Evolutionary conservation across 2,888 invertebrate species (phyloP), one percentile per base, ranked within the genome.

Genomic region (Trisateles emortualis): DNA sequence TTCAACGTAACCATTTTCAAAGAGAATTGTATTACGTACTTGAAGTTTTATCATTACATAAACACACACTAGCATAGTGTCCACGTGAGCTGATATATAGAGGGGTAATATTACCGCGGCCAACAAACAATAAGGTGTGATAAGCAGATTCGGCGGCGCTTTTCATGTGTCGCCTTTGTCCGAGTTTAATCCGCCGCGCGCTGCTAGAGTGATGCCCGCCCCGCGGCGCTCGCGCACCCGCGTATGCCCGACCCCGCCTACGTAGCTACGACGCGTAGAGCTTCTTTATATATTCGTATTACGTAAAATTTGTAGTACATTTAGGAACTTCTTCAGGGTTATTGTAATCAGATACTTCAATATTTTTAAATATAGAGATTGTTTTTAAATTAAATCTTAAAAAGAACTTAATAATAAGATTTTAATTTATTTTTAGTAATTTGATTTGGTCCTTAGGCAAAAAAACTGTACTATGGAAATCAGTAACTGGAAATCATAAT

Each of bases 151-250:
- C 83, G 87, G 85, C 92, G 92, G 91, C 81, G 61, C 85, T 74
- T 91, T 91, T 92, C 79, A 91, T 86, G 88, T 88, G 55, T 74
- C 74, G 81, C 87, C 88, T 92, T 91, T 91, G 89, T 89, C 87
- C 84, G 79, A 81, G 78, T 72, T 69, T 88, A 84, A 88, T 86
- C 87, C 87, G 82, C 90, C 87, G 87, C 83, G 73, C 60, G 36
- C 90, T 87, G 87, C 83, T 73, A 59, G 36, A 17, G 16, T 24
- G 38, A 22, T 26, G 74, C 66, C 64, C 58, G 63, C 64, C 58
- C 49, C 52, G 49, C 49, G 52, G 41, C 52, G 74, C 67, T 61
- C 58, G 64, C 65, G 49, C 52, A 55, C 73, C 72, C 30, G 52
- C 29, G 33, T 41, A 13, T 53, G 56, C 63, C 55, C 48, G 36